phyloP scores from a whole-genome alignment of 1,140 invertebrate genomes.

The Trichonephila inaurata region DNA sequence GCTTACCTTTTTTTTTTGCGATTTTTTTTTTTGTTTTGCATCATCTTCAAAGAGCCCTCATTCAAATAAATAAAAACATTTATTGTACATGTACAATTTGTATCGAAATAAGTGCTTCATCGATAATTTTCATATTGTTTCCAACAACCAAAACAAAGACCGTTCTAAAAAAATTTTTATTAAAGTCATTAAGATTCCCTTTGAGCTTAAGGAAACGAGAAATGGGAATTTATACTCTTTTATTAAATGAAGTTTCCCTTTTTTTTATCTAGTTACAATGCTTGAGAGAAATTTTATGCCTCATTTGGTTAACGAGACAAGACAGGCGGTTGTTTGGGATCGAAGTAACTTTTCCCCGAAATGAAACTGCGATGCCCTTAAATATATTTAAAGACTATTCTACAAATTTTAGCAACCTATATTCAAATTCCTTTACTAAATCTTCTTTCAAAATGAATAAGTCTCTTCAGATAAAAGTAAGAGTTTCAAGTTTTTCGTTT shows the following conservation, averaged over 20 bases:
- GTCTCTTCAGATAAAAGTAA: neutral
- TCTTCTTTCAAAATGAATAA: conserved; percentile 48
- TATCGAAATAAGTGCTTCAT: too few relatives aligned
- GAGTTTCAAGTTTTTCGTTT: neutral
- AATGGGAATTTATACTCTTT: neutral
- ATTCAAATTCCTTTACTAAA: conserved; percentile 55
- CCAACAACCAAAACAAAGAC: too few relatives aligned
- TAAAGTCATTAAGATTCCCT: conserved; percentile 41
- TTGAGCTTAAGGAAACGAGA: neutral
- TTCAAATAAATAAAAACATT: too few relatives aligned
- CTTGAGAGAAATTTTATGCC: conserved; percentile 57
- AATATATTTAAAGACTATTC: neutral
- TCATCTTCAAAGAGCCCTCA: too few relatives aligned
- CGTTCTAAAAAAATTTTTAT: conserved; percentile 31
- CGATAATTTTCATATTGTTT: too few relatives aligned
- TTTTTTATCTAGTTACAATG: neutral
- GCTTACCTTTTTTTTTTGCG: too few relatives aligned
- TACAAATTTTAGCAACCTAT: conserved; percentile 41
- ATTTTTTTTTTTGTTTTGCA: too few relatives aligned
- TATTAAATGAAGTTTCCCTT: neutral
- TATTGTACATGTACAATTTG: too few relatives aligned
- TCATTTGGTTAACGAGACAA: conserved; percentile 57
- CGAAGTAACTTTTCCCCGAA: neutral
- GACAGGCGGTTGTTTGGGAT: conserved; percentile 36
- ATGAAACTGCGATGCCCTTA: neutral